Conservation (phyloP, 2,888 invertebrate species). For the Eubasilissa splendida region DNA sequence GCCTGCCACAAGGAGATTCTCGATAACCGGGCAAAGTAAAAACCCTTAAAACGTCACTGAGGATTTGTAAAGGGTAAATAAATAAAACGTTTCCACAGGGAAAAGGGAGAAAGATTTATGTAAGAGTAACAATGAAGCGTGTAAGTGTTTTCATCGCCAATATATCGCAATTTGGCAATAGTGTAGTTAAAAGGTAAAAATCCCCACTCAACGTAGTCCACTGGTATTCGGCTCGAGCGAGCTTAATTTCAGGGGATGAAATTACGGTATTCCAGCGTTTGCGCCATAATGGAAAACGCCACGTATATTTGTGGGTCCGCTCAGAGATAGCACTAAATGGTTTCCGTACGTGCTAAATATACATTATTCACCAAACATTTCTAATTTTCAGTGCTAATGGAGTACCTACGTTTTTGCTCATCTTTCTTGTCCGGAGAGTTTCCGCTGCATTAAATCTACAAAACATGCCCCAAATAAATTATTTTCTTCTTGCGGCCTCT, state of each 20-base stretch:
- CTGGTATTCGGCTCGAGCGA: conserved; percentile 15
- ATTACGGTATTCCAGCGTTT: conserved; percentile 27
- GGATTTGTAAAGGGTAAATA: no score
- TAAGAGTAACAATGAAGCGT: not conserved
- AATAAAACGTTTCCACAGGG: no score
- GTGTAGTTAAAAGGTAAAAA: conserved; percentile 15
- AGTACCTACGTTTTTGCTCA: conserved; percentile 27
- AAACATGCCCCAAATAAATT: not conserved
- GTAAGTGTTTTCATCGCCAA: not conserved
- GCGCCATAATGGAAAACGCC: conserved; percentile 28
- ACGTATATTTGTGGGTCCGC: conserved; percentile 40
- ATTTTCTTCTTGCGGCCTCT: not conserved
- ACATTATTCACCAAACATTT: conserved; percentile 40
- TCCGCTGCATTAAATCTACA: conserved; percentile 27
- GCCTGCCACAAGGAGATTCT: no score
- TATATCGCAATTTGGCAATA: conserved; percentile 24
- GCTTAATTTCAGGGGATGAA: conserved; percentile 46
- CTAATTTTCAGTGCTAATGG: conserved; percentile 35
- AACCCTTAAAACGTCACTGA: no score
- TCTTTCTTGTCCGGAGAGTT: conserved; percentile 7
- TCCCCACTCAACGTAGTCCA: not conserved
- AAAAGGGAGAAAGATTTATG: not conserved
- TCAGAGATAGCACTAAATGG: conserved; percentile 50
- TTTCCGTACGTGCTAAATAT: conserved; percentile 50
- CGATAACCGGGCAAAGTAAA: no score